Base-by-base conservation (phyloP, 1,140 invertebrate genomes). In the Drosophila virilis region DNA sequence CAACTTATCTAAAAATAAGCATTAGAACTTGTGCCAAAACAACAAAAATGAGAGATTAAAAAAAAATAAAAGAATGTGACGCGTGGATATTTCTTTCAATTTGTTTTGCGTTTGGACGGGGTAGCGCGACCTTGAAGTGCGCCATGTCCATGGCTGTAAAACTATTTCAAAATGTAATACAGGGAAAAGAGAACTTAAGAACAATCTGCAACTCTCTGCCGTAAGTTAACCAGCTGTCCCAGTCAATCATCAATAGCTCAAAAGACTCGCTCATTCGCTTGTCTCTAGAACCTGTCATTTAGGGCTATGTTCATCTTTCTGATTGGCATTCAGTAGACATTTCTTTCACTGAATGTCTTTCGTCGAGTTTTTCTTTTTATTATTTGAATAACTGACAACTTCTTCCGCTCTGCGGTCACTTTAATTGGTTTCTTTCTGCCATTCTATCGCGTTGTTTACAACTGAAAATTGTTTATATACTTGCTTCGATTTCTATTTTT, bases 11-110 rank as follows among this genome's bases (percentile, higher is more conserved):
- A 88, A 80, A 88, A 88, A 88, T 88, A 88, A 77, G 50, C 61
- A 79, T 77, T 74, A 88, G 84, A 88, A 89, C 69, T 74, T 79
- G 79, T 79, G 83, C 83, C 83, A 88, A 89, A 82, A 85, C 78
- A 52, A 64, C 73, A 58, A 59, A 61, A 64, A 78, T 5, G 5
- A 28, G 22, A 62, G 45, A 33, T 43, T 28, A 5, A 28, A 28
- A 12, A 66, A 35, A 22, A 66, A 35, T 8, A 9, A 65, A 54
- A 43, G 43, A 68, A 32, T 54, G 48, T 64, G 64, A 40, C 51
- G 22, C 35, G 33, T 54, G 32, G 51, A 46, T 46, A 33, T 42
- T 33, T 15, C 43, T 59, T 59, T 59, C 9, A 35, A 33, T 12
- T 12, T 35, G 15, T 8, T 9, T 55, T 22, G 28, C 17, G 42